These are phyloP conservation scores for Copsychus sechellarum DNA, from an alignment of 2,113 vertebrate species.

Conservation along the genomic window DNA sequence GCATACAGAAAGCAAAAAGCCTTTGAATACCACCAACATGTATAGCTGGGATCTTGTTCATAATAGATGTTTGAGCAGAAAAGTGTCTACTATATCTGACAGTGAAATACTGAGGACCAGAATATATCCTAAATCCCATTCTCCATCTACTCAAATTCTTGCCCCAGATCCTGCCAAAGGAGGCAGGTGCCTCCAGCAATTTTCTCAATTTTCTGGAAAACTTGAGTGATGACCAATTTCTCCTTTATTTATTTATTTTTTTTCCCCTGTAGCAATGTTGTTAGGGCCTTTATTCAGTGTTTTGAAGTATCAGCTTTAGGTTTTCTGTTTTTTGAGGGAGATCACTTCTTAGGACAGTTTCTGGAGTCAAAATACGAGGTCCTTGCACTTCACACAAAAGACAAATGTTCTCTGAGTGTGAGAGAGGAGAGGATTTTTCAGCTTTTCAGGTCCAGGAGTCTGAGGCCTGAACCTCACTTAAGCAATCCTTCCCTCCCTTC, in stretches of 20 bases:
- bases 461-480: background rate
- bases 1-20: background rate
- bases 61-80: background rate
- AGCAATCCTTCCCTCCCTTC: background rate
- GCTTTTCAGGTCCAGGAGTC: background rate
- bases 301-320: background rate
- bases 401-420: background rate
- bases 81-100: background rate
- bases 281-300: background rate
- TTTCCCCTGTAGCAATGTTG: background rate
- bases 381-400: background rate
- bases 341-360: background rate
- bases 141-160: background rate
- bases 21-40: background rate
- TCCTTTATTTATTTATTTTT: background rate
- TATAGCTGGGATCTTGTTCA: rapidly evolving
- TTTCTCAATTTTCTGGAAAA: background rate
- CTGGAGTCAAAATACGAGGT: background rate
- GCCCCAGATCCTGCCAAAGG: background rate
- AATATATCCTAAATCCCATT: background rate
- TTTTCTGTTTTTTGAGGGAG: background rate
- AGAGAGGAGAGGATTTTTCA: background rate
- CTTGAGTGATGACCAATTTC: background rate
- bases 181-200: background rate
- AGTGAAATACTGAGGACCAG: background rate